phyloP scores from a whole-genome alignment of 2,797 vertebrate species.

The Lepidocolaptes lacrymiger region DNA sequence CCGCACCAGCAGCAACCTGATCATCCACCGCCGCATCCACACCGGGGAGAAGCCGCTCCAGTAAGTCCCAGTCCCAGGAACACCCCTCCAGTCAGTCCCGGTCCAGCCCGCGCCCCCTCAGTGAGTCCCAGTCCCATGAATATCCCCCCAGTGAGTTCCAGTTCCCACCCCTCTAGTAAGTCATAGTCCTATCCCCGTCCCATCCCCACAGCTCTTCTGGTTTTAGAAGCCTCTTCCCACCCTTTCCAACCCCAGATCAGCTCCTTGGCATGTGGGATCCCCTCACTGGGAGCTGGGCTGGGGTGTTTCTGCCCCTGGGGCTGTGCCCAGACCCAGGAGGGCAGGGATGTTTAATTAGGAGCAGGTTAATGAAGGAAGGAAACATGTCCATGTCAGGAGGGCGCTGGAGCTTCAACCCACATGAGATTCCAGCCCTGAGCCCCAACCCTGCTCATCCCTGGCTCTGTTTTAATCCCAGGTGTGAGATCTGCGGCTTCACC shows the following conservation, averaged over 20 bases:
- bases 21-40: slow-evolving; percentile 86
- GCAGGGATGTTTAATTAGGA: too few relatives aligned
- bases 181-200: not conserved
- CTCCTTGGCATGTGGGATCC: too few relatives aligned
- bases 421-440: too few relatives aligned
- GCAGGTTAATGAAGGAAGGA: too few relatives aligned
- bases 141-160: not conserved
- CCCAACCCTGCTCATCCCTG: not conserved
- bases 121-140: slow-evolving; percentile 60
- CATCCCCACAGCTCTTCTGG: not conserved
- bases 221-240: not conserved
- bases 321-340: too few relatives aligned
- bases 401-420: too few relatives aligned
- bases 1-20: slow-evolving; percentile 85
- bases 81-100: too few relatives aligned
- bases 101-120: slow-evolving; percentile 54
- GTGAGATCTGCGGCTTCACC: slow-evolving; percentile 86
- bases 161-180: not conserved
- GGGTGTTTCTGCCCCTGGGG: too few relatives aligned
- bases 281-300: too few relatives aligned
- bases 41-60: slow-evolving; percentile 86
- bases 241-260: not conserved
- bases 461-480: slow-evolving; percentile 58
- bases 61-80: slow-evolving; percentile 67
- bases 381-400: too few relatives aligned